phyloP scores from a whole-genome alignment of 2,888 invertebrate species.

The Polymixis flavicincta region DNA sequence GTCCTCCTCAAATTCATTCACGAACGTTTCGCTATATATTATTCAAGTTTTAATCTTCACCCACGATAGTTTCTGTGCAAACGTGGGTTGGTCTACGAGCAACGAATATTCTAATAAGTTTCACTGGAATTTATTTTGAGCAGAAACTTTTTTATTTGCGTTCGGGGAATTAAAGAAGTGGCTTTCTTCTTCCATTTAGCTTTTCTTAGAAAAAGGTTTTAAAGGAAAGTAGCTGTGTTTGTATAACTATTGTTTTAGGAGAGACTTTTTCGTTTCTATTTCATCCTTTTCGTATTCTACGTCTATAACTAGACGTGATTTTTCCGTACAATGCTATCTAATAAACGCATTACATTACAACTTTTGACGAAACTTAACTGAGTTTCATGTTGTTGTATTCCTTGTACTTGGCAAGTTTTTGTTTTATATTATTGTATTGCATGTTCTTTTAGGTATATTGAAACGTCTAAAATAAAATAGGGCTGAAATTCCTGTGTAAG shows the following conservation, averaged over 20 bases:
- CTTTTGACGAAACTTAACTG: background rate
- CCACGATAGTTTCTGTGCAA: slow-evolving; percentile 64
- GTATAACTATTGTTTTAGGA: slow-evolving; percentile 11
- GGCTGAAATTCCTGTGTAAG: no score
- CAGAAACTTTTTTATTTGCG: slow-evolving; percentile 29
- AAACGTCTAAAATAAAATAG: no score
- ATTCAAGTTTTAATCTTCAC: slow-evolving; percentile 71
- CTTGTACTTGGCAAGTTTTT: no score
- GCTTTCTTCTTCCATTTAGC: slow-evolving; percentile 5
- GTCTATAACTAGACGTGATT: background rate
- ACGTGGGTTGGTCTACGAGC: slow-evolving; percentile 43
- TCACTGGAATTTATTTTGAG: slow-evolving; percentile 28
- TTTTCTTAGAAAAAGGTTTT: slow-evolving; percentile 14
- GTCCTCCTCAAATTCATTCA: slow-evolving; percentile 55
- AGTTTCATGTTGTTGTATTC: background rate
- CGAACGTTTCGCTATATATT: slow-evolving; percentile 61
- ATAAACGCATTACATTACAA: background rate
- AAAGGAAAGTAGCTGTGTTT: background rate
- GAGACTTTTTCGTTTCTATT: background rate
- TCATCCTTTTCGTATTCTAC: background rate
- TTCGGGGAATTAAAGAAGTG: slow-evolving; percentile 30
- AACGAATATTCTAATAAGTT: slow-evolving; percentile 55
- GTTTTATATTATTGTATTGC: no score
- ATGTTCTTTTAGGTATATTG: no score
- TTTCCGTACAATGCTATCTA: background rate